phyloP scores from a whole-genome alignment of 1,140 invertebrate species.

The Brachionus koreanus region DNA sequence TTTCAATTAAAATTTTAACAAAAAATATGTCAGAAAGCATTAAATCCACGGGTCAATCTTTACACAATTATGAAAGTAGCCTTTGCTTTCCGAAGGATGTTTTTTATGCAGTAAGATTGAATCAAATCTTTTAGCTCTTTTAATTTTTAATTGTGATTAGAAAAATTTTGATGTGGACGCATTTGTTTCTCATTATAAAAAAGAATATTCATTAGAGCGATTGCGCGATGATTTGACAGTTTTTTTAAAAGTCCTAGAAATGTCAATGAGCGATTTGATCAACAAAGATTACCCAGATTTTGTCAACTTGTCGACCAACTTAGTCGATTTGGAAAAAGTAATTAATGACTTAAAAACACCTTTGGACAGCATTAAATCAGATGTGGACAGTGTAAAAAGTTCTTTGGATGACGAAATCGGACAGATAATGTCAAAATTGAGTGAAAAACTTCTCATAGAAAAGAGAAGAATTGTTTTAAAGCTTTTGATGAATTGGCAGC shows the following conservation, averaged over 20 bases:
- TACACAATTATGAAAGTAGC: conserved; percentile 1
- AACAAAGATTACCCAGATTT: conserved; percentile 96
- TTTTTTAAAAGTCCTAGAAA: conserved; percentile 80
- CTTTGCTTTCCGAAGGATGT: conserved; percentile 39
- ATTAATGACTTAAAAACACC: conserved; percentile 74
- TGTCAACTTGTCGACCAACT: conserved; percentile 86
- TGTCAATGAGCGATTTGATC: conserved; percentile 90
- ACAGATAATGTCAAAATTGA: conserved; percentile 1
- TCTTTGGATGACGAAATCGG: conserved; percentile 1
- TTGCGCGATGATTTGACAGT: conserved; percentile 82
- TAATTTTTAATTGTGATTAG: conserved; percentile 55
- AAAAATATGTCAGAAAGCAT: conserved; percentile 3
- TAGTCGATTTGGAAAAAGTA: conserved; percentile 79
- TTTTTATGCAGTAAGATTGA: conserved; percentile 8
- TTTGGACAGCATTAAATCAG: conserved; percentile 71
- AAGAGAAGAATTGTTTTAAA: conserved; percentile 21
- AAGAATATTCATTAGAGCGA: conserved; percentile 73
- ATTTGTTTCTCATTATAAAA: conserved; percentile 79
- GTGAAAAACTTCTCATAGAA: conserved; percentile 34
- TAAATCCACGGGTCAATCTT: background rate
- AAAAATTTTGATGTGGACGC: conserved; percentile 80
- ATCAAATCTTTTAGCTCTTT: background rate
- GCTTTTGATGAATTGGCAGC: conserved; percentile 23
- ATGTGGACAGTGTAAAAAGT: conserved; percentile 63
- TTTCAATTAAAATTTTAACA: background rate